These are phyloP conservation scores for Glyphotaelius pellucidus DNA, from an alignment of 2,888 invertebrate species.

Conservation along the genomic window DNA sequence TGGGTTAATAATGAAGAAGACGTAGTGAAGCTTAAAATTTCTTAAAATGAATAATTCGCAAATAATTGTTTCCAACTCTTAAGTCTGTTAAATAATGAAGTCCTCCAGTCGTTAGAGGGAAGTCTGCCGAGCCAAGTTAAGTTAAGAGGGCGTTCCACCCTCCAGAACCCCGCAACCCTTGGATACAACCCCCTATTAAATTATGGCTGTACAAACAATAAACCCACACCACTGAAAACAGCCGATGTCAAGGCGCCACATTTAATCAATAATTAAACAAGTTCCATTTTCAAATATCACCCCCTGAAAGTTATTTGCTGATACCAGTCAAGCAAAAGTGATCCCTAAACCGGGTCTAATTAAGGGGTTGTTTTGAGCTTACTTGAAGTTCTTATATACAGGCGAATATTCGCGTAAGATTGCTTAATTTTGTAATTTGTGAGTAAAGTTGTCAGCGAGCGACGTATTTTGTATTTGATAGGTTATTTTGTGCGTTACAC, in stretches of 20 bases:
- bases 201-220: slow-evolving; percentile 51
- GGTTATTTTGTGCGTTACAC: neutral
- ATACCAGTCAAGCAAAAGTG: slow-evolving; percentile 16
- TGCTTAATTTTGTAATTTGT: neutral
- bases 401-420: neutral
- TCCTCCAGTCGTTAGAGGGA: neutral
- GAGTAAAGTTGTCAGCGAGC: neutral
- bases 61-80: slow-evolving; percentile 2
- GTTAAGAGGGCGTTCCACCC: slow-evolving; percentile 9
- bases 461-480: neutral
- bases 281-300: slow-evolving; percentile 45
- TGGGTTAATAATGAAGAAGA: neutral
- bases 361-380: neutral
- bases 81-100: slow-evolving; percentile 2
- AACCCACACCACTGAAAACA: slow-evolving; percentile 36
- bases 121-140: neutral
- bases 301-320: slow-evolving; percentile 23
- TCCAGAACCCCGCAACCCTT: slow-evolving; percentile 1
- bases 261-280: slow-evolving; percentile 62
- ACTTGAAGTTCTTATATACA: neutral
- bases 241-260: slow-evolving; percentile 60
- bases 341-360: neutral
- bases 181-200: slow-evolving; percentile 32
- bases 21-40: neutral
- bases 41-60: neutral